phyloP scores from a whole-genome alignment of 2,888 invertebrate genomes.

The Lochmaea crataegi region DNA sequence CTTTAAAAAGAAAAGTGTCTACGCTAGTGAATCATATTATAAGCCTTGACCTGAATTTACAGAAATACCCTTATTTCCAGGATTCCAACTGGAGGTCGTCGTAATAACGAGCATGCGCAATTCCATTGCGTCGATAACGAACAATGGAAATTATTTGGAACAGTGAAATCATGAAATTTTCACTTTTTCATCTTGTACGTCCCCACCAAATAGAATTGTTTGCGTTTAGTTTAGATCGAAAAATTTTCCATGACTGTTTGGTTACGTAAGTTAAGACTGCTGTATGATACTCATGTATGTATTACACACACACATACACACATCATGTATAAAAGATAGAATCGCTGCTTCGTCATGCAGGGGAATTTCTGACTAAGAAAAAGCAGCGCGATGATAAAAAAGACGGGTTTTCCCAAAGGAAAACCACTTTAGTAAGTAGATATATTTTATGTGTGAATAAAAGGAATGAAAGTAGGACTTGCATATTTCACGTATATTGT shows the following conservation, averaged over 20 bases:
- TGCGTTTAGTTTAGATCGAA: constrained; percentile 1
- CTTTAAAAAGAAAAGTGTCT: background rate
- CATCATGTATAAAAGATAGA: constrained; percentile 2
- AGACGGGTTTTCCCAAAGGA: background rate
- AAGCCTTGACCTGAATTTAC: constrained; percentile 40
- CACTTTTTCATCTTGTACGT: constrained; percentile 21
- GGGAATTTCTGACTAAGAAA: background rate
- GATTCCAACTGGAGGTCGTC: constrained; percentile 31
- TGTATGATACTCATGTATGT: background rate
- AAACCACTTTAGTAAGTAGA: background rate
- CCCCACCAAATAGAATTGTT: constrained; percentile 1
- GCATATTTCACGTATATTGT: background rate
- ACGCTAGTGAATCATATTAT: constrained; percentile 14
- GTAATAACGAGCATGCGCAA: constrained; percentile 28
- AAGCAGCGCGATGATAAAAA: background rate
- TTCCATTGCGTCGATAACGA: constrained; percentile 30
- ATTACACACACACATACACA: background rate
- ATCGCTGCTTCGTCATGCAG: constrained; percentile 3
- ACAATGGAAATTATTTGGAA: constrained; percentile 34
- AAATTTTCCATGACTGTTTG: constrained; percentile 12
- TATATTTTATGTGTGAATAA: too few relatives aligned
- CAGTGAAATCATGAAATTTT: constrained; percentile 37
- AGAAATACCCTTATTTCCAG: constrained; percentile 35
- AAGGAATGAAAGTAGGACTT: background rate
- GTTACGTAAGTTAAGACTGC: background rate